A percentile compares a stretch with the other conserved stretches of the same genome.
Conservation (phyloP, 1,140 invertebrate species). For the Diachasma alloeum region DNA sequence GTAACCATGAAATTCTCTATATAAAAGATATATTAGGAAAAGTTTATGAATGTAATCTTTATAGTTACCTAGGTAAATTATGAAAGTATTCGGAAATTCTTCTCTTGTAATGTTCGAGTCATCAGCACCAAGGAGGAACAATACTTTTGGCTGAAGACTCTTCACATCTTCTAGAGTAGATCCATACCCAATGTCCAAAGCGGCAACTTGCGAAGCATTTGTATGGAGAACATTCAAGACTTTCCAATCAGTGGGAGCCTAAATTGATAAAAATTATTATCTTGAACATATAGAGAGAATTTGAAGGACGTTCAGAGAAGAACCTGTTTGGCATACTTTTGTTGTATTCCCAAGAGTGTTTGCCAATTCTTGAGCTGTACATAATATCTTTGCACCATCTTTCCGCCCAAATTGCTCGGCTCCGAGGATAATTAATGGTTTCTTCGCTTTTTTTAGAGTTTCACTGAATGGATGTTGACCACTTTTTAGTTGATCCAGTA, state of each 20-base stretch:
- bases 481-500: slow-evolving; percentile 77
- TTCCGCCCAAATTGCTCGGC: slow-evolving; percentile 80
- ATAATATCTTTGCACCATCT: slow-evolving; percentile 82
- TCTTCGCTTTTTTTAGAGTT: slow-evolving; percentile 81
- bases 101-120: slow-evolving; percentile 79
- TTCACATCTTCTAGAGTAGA: slow-evolving; percentile 78
- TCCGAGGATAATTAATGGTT: slow-evolving; percentile 92
- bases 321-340: slow-evolving; percentile 40
- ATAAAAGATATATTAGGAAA: too few relatives aligned
- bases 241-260: slow-evolving; percentile 71
- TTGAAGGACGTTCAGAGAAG: too few relatives aligned
- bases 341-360: slow-evolving; percentile 64
- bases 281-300: background rate
- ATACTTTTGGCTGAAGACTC: slow-evolving; percentile 77
- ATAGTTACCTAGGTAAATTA: slow-evolving; percentile 88
- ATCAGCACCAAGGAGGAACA: slow-evolving; percentile 95
- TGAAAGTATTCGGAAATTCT: slow-evolving; percentile 84
- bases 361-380: slow-evolving; percentile 78
- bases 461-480: slow-evolving; percentile 81
- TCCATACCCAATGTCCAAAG: slow-evolving; percentile 94
- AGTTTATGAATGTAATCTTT: too few relatives aligned
- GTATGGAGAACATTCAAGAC: slow-evolving; percentile 92
- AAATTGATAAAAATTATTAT: slow-evolving; percentile 28
- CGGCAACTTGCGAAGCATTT: slow-evolving; percentile 93
- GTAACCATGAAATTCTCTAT: background rate